These are phyloP conservation scores for Augochlora pura DNA, from an alignment of 1,140 invertebrate genomes.

Conservation along the genomic window DNA sequence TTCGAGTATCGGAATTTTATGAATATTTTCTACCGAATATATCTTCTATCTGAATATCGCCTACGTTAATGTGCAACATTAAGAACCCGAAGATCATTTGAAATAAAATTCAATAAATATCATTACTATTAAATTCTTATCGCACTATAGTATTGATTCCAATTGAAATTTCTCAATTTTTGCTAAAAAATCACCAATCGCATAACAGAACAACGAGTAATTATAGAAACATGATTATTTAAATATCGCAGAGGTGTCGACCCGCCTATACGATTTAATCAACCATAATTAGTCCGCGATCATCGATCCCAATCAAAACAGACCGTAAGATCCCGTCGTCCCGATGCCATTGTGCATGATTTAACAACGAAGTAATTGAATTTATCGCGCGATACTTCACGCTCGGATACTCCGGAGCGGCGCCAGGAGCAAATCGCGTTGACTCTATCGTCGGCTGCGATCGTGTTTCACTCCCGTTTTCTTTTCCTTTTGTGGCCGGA, in stretches of 20 bases:
- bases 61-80: too few relatives aligned
- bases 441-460: constrained; percentile 12
- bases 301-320: not conserved
- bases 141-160: too few relatives aligned
- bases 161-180: too few relatives aligned
- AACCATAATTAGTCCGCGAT: not conserved
- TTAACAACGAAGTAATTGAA: constrained; percentile 25
- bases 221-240: too few relatives aligned
- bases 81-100: too few relatives aligned
- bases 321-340: not conserved
- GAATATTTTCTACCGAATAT: too few relatives aligned
- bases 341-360: constrained; percentile 15
- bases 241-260: not conserved
- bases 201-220: too few relatives aligned
- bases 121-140: too few relatives aligned
- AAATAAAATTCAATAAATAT: too few relatives aligned
- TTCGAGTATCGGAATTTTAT: too few relatives aligned
- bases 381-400: constrained; percentile 32
- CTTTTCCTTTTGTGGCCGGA: not conserved
- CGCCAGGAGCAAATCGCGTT: constrained; percentile 12
- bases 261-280: not conserved
- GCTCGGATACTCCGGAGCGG: constrained; percentile 20
- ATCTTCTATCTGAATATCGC: too few relatives aligned
- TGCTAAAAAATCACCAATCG: too few relatives aligned
- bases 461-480: constrained; percentile 26